A percentile compares a stretch with the other conserved stretches of the same genome.
Conservation (phyloP, 2,888 invertebrate species). For the Pollenia griseotomentosa region DNA sequence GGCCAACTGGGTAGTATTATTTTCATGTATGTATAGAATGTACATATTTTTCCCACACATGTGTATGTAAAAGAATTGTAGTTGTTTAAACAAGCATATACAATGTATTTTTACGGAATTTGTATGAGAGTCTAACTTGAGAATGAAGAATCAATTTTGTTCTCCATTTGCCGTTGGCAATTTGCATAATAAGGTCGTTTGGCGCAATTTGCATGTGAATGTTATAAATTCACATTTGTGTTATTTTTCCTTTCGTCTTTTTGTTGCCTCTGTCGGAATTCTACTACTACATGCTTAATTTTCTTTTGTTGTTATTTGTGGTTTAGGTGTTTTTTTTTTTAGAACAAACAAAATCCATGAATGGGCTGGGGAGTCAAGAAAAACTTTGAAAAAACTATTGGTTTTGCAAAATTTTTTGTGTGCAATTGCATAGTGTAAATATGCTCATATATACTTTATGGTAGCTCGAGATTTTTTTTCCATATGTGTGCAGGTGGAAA, state of each 20-base stretch:
- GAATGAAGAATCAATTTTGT: conserved; percentile 83
- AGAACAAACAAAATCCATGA: conserved; percentile 27
- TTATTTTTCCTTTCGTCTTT: conserved; percentile 11
- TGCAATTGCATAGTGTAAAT: conserved; percentile 27
- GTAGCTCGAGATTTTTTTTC: neutral
- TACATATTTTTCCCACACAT: neutral
- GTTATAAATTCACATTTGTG: conserved; percentile 80
- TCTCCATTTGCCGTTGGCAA: conserved; percentile 84
- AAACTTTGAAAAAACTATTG: conserved; percentile 8
- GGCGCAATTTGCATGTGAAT: conserved; percentile 84
- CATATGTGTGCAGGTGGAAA: neutral
- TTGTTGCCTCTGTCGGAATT: conserved; percentile 72
- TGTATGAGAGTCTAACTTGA: conserved; percentile 1
- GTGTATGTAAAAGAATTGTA: neutral
- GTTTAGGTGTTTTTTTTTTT: conserved; percentile 8
- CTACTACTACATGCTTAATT: conserved; percentile 77
- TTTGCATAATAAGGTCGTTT: conserved; percentile 84
- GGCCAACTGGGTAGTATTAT: too few species aligned
- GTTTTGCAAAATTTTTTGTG: neutral
- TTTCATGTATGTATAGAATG: neutral
- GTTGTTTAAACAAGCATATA: neutral
- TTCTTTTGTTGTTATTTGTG: conserved; percentile 77
- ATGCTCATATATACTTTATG: conserved; percentile 22
- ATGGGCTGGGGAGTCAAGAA: neutral
- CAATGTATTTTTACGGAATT: neutral